Evolutionary conservation across 92 coral and sea anemone species (phyloP).

Genomic region (Chrysogorgia sp.): DNA sequence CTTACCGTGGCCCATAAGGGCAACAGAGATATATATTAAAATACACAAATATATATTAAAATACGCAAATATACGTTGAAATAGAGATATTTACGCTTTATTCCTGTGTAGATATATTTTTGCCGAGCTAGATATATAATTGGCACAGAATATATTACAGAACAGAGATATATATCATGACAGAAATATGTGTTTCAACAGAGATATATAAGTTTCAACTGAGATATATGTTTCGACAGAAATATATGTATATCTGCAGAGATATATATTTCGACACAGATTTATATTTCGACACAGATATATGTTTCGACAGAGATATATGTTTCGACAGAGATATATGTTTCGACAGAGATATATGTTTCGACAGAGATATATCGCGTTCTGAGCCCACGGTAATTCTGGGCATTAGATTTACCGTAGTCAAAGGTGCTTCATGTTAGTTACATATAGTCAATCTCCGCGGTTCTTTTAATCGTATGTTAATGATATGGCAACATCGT

Average conservation of each 20-base stretch:
- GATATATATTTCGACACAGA: background rate
- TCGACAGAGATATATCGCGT: constrained; percentile 9
- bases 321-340: constrained; percentile 8
- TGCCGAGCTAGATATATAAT: no score
- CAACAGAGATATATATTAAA: background rate
- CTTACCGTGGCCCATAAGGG: constrained; percentile 3
- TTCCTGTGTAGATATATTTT: no score
- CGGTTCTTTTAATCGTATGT: background rate
- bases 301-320: constrained; percentile 11
- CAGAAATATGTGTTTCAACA: background rate
- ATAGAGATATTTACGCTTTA: background rate
- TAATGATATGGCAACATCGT: background rate
- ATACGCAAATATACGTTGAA: background rate
- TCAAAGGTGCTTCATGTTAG: background rate
- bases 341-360: constrained; percentile 18
- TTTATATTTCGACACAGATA: background rate
- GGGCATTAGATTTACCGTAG: background rate
- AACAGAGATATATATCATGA: background rate
- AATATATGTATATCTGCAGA: background rate
- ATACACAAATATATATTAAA: background rate
- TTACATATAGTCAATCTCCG: background rate
- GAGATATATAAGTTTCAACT: background rate
- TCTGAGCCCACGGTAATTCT: background rate
- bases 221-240: background rate
- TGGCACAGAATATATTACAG: background rate